Evolutionary conservation across 2,888 invertebrate genomes (phyloP).

Genomic region (Lydus trimaculatus): DNA sequence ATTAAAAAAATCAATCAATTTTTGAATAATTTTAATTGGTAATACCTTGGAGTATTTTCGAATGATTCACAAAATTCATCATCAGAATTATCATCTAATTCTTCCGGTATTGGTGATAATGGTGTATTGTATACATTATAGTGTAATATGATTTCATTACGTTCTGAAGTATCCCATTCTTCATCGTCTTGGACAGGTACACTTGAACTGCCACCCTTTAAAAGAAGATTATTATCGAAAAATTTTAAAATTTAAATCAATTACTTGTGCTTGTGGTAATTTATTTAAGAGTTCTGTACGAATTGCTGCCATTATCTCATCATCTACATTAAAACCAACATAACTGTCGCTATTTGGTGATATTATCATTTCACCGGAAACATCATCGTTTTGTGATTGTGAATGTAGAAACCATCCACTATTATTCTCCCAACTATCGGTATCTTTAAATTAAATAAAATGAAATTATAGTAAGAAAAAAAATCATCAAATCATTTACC

Average conservation of each 20-base stretch:
- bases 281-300: constrained; percentile 75
- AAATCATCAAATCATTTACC: constrained; percentile 12
- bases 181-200: constrained; percentile 58
- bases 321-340: constrained; percentile 69
- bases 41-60: constrained; percentile 46
- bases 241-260: constrained; percentile 16
- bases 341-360: constrained; percentile 53
- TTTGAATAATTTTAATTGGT: neutral
- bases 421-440: constrained; percentile 45
- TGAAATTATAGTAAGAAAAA: constrained; percentile 5
- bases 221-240: constrained; percentile 14
- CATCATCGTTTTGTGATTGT: constrained; percentile 50
- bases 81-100: constrained; percentile 50
- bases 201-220: constrained; percentile 47
- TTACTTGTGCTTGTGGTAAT: constrained; percentile 72
- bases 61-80: constrained; percentile 25
- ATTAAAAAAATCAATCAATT: neutral
- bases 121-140: constrained; percentile 68
- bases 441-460: constrained; percentile 10
- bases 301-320: constrained; percentile 74
- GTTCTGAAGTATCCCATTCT: constrained; percentile 56
- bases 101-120: constrained; percentile 69
- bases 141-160: constrained; percentile 57
- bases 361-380: constrained; percentile 51
- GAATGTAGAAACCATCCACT: constrained; percentile 62